Base-by-base conservation (phyloP, 2,888 invertebrate genomes). In the Mythimna albipuncta region DNA sequence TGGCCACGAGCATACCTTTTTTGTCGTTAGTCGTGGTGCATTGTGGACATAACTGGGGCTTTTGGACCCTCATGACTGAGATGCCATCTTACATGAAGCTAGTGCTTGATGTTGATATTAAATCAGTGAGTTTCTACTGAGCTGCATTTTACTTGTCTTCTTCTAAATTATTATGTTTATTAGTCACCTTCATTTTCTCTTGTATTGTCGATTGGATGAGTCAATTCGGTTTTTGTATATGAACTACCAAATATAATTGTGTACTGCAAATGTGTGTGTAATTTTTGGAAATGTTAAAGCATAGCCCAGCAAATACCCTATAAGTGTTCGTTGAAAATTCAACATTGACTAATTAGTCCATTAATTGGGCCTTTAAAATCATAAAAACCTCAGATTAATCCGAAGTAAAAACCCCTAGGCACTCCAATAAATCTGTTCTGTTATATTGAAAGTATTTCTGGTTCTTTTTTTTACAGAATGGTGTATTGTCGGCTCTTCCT, bases 11-110 rank as follows among this genome's bases (percentile, higher is more conserved):
- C 0, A 96, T 98, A 2, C 97, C 98, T 0, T 97, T 98, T 87
- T 95, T 97, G 87, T 96, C 97, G 0, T 86, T 97, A 16, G 90
- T 94, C 21, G 91, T 93, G 5, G 90, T 88, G 0, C 98, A 98
- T 87, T 96, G 97, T 78, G 97, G 97, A 10, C 97, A 97, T 84
- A 97, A 97, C 83, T 98, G 98, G 97, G 98, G 98, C 6, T 98
- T 97, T 90, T 98, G 97, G 96, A 97, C 97, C 0, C 92, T 98
- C 9, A 94, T 98, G 75, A 97, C 97, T 0, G 97, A 98, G 90
- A 97, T 97, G 84, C 98, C 98, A 0, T 97, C 97, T 0, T 98
- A 98, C 87, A 97, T 98, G 95, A 97, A 96, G 72, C 93, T 93
- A 47, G 97, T 97, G 2, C 93, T 98, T 0, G 92, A 95, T 44